Evolutionary conservation across 2,113 vertebrate species (phyloP), one percentile per base, ranked within the genome.

Genomic region (Ibidorhyncha struthersii): DNA sequence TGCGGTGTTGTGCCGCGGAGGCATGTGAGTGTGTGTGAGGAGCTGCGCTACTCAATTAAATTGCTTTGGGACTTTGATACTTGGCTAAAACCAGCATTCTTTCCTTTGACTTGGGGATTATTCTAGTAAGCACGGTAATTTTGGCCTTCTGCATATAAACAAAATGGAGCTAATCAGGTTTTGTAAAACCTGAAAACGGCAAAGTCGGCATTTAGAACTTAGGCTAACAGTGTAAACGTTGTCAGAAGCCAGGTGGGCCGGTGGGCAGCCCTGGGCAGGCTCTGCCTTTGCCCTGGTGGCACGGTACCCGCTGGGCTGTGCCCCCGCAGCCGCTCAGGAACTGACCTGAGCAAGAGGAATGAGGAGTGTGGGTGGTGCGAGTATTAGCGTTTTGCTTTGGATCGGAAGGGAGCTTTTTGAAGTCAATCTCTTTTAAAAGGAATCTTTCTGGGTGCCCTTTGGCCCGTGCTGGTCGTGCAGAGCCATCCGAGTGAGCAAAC

Each of bases 391-490:
- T 85, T 71, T 43, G 61, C 82, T 92, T 82, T 91, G 91, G 52
- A 16, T 55, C 2, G 2, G 30, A 84, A 87, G 49, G 66, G 30
- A 88, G 92, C 95, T 88, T 97, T 97, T 96, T 96, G 96, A 97
- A 95, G 95, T 95, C 49, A 30, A 1, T 49, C 34, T 87, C 91
- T 53, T 97, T 96, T 96, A 90, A 96, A 96, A 93, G 77, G 62
- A 69, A 21, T 82, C 30, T 88, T 63, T 76, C 53, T 56, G 84
- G 58, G 45, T 91, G 53, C 71, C 62, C 61, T 56, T 93, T n/a
- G 67, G 69, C 59, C 89, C 2, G 0, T 77, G 65, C 81, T 32
- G 67, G 85, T 78, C 4, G 0, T 15, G 12, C 29, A 16, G 78
- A 70, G 78, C 53, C 0, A 0, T 65, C 59, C 8, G 36, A 27